Conservation (phyloP, 2,888 invertebrate species). For the Zaprionus bogoriensis region DNA sequence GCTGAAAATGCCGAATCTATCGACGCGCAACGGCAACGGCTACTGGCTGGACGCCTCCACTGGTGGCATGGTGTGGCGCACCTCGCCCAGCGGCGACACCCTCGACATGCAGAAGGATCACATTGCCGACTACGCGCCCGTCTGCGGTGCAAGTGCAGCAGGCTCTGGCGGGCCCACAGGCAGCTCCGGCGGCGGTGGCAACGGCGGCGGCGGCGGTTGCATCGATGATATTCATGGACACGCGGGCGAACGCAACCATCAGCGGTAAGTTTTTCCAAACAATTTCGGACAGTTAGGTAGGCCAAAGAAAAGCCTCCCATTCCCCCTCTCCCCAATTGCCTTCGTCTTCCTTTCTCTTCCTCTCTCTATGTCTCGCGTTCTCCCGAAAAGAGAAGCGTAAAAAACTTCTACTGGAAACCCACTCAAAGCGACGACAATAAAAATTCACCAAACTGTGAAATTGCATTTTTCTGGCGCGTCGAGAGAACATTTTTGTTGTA, state of each 20-base stretch:
- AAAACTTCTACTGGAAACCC: conserved; percentile 29
- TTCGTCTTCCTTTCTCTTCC: background rate
- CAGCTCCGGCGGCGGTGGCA: conserved; percentile 74
- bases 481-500: conserved; percentile 36
- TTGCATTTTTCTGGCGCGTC: conserved; percentile 78
- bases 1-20: conserved; percentile 83
- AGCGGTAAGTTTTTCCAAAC: conserved; percentile 72
- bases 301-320: background rate
- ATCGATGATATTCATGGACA: conserved; percentile 72
- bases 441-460: conserved; percentile 79
- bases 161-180: conserved; percentile 19
- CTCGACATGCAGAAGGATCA: conserved; percentile 83
- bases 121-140: conserved; percentile 83
- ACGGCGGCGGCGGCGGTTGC: conserved; percentile 47
- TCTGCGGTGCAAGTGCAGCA: conserved; percentile 77
- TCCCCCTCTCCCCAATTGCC: background rate
- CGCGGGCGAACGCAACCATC: conserved; percentile 75
- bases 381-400: background rate
- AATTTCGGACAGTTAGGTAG: conserved; percentile 9
- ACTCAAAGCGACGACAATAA: conserved; percentile 77
- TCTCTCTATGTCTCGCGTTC: no score
- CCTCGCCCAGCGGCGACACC: conserved; percentile 79
- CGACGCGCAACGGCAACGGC: conserved; percentile 81
- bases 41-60: conserved; percentile 83
- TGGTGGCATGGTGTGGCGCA: conserved; percentile 83